Percentiles rank a stretch among this genome's conserved stretches.
Conservation (phyloP, 1,140 invertebrate species). For the Trissolcus basalis region DNA sequence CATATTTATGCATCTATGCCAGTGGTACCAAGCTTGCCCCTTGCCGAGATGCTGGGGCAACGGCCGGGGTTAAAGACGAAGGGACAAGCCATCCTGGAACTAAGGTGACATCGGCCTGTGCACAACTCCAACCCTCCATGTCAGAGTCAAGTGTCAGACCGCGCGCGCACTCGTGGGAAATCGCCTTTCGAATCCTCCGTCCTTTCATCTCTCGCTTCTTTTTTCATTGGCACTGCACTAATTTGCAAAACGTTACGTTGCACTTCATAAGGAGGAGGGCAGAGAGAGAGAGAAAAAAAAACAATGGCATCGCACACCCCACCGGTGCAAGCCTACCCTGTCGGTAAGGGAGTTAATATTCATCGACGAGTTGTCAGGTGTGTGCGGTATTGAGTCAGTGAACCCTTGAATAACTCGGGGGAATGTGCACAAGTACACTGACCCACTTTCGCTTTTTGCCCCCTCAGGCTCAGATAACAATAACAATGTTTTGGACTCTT, state of each 20-base stretch:
- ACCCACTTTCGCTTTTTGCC: slow-evolving; percentile 23
- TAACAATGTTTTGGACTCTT: slow-evolving; percentile 10
- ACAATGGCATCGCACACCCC: slow-evolving; percentile 16
- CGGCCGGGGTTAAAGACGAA: slow-evolving; percentile 74
- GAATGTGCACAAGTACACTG: slow-evolving; percentile 22
- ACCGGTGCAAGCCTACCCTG: not conserved
- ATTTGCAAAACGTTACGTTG: slow-evolving; percentile 36
- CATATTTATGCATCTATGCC: slow-evolving; percentile 74
- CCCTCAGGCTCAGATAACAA: not conserved
- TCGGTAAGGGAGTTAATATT: slow-evolving; percentile 20
- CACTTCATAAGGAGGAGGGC: too few species aligned
- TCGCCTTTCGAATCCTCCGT: slow-evolving; percentile 41
- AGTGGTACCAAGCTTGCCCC: slow-evolving; percentile 75
- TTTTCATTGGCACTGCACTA: slow-evolving; percentile 30
- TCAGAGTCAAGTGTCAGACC: slow-evolving; percentile 12
- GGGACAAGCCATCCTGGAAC: slow-evolving; percentile 43
- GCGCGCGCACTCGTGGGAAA: slow-evolving; percentile 55
- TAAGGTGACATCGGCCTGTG: slow-evolving; percentile 18
- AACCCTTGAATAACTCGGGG: not conserved
- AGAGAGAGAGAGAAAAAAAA: not conserved
- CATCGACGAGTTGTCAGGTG: slow-evolving; percentile 28
- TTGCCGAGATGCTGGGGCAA: slow-evolving; percentile 68
- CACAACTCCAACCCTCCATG: slow-evolving; percentile 18
- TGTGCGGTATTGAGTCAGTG: not conserved
- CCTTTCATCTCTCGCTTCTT: slow-evolving; percentile 3